phyloP scores from a whole-genome alignment of 2,797 vertebrate genomes.

The Micromesistius poutassou region DNA sequence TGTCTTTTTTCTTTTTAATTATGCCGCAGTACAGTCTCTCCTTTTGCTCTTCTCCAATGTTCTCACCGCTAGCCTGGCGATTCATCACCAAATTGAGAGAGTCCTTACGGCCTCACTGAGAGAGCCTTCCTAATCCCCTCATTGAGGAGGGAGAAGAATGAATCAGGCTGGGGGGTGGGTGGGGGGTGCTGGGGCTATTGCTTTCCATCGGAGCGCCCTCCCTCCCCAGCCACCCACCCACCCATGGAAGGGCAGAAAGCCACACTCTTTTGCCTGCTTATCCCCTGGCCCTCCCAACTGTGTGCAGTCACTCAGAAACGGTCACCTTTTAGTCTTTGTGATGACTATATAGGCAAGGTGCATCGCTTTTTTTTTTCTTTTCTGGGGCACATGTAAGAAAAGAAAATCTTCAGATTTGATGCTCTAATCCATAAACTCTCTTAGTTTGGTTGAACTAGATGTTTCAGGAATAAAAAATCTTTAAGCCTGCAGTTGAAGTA shows the following conservation, averaged over 20 bases:
- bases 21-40: slow-evolving; percentile 36
- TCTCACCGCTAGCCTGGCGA: slow-evolving; percentile 50
- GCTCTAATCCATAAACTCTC: no score
- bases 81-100: slow-evolving; percentile 58
- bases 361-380: slow-evolving; percentile 3
- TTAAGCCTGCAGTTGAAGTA: slow-evolving; percentile 23
- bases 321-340: slow-evolving; percentile 28
- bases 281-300: slow-evolving; percentile 55
- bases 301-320: slow-evolving; percentile 46
- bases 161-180: slow-evolving; percentile 66
- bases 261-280: slow-evolving; percentile 62
- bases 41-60: slow-evolving; percentile 36
- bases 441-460: background rate
- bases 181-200: slow-evolving; percentile 57
- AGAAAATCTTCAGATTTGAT: background rate
- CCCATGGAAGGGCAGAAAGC: slow-evolving; percentile 71
- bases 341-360: slow-evolving; percentile 31
- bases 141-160: slow-evolving; percentile 77
- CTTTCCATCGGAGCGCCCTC: slow-evolving; percentile 53
- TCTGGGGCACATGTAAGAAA: background rate
- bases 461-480: no score
- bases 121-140: slow-evolving; percentile 77
- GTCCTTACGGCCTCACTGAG: slow-evolving; percentile 62
- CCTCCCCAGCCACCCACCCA: slow-evolving; percentile 45
- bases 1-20: slow-evolving; percentile 30